phyloP scores from a whole-genome alignment of 2,113 vertebrate genomes.

The Spea bombifrons region DNA sequence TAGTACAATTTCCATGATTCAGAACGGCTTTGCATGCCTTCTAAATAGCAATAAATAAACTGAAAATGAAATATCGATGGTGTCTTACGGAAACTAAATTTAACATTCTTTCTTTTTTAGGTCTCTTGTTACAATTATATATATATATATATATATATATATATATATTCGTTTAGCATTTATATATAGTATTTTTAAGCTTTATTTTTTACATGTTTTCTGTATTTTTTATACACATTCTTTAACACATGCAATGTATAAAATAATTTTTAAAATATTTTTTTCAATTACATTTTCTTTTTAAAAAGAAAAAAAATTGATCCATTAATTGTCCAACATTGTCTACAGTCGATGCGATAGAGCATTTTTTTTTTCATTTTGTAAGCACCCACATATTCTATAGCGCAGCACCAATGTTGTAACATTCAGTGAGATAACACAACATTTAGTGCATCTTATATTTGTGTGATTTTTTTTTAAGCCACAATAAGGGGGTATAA shows the following conservation, averaged over 20 bases:
- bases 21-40: too few species aligned
- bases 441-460: constrained; percentile 36
- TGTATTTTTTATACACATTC: neutral
- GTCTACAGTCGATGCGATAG: neutral
- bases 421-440: neutral
- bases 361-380: neutral
- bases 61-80: too few species aligned
- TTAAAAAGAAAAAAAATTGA: neutral
- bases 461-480: constrained; percentile 33
- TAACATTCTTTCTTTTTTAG: too few species aligned
- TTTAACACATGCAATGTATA: neutral
- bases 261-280: neutral
- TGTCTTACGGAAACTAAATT: too few species aligned
- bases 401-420: neutral
- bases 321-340: too few species aligned
- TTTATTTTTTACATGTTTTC: too few species aligned
- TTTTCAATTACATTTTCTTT: neutral
- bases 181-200: neutral
- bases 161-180: neutral
- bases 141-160: neutral
- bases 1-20: too few species aligned
- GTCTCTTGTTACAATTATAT: neutral
- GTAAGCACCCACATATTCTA: neutral
- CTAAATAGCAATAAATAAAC: too few species aligned
- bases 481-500: constrained; percentile 75